Percentiles rank a stretch among this genome's conserved stretches.
Evolutionary conservation across 2,113 vertebrate genomes (phyloP).

Genomic region (Scomber japonicus): DNA sequence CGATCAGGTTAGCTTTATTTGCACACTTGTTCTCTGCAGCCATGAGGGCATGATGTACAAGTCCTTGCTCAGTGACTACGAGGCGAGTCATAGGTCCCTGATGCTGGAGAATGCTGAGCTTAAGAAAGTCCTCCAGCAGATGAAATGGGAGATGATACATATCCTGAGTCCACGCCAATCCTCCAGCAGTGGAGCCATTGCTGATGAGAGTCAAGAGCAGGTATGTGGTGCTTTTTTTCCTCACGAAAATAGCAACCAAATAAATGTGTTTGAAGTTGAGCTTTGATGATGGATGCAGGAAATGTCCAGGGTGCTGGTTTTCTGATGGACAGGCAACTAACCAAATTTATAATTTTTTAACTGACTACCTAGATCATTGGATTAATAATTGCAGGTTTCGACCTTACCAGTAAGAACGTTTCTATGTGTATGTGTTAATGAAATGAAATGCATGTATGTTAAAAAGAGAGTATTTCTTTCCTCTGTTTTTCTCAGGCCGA

Average conservation of each 20-base stretch:
- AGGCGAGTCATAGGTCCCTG: conserved; percentile 90
- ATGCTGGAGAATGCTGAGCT: conserved; percentile 95
- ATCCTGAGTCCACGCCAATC: conserved; percentile 90
- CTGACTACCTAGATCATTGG: neutral
- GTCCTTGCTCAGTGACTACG: conserved; percentile 91
- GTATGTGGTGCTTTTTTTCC: conserved; percentile 67
- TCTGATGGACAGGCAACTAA: neutral
- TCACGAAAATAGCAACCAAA: neutral
- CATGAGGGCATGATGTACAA: conserved; percentile 97
- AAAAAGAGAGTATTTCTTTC: neutral
- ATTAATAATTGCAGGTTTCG: neutral
- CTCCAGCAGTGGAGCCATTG: conserved; percentile 83
- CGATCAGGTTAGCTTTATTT: conserved; percentile 10
- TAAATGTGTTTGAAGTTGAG: neutral
- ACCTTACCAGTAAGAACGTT: neutral
- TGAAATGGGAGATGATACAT: conserved; percentile 97
- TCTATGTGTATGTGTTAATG: neutral
- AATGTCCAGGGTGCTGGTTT: neutral
- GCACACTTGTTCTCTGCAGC: conserved; percentile 79
- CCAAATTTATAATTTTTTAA: no score
- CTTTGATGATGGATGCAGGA: neutral
- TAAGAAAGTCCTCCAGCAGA: conserved; percentile 97
- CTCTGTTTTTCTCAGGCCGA: conserved; percentile 77
- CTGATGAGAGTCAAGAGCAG: conserved; percentile 87
- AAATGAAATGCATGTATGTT: neutral